Evolutionary conservation across 2,888 invertebrate genomes (phyloP).

Genomic region (Pandemis corylana): DNA sequence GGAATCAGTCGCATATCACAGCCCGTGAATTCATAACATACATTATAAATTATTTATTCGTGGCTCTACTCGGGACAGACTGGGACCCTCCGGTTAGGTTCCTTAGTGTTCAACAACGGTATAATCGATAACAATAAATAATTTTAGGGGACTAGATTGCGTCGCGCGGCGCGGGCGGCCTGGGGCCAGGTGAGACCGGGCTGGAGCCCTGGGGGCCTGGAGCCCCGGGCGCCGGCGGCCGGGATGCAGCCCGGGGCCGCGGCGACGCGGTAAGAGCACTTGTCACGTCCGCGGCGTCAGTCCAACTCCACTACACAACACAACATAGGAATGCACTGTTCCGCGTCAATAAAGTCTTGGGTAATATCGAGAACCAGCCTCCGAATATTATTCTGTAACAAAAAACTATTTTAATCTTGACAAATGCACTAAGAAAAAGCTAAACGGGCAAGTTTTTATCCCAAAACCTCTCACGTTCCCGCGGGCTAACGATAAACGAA

Average conservation of each 20-base stretch:
- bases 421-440: not conserved
- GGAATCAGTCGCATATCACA: constrained; percentile 65
- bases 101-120: constrained; percentile 37
- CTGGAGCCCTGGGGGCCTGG: too few relatives aligned
- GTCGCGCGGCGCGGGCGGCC: constrained; percentile 10
- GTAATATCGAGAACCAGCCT: constrained; percentile 41
- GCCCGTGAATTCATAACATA: constrained; percentile 53
- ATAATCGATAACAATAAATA: constrained; percentile 26
- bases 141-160: constrained; percentile 35
- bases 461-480: too few relatives aligned
- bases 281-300: constrained; percentile 35
- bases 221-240: not conserved
- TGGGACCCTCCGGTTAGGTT: constrained; percentile 33
- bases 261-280: constrained; percentile 31
- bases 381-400: constrained; percentile 34
- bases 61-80: constrained; percentile 51
- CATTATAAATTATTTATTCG: constrained; percentile 42
- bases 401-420: not conserved
- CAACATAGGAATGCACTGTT: constrained; percentile 42
- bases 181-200: not conserved
- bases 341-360: constrained; percentile 40
- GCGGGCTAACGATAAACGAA: too few relatives aligned
- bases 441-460: too few relatives aligned
- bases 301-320: constrained; percentile 35
- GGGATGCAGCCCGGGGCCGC: not conserved